Base-by-base conservation (phyloP, 1,140 invertebrate species). In the Lordiphosa clarofinis region DNA sequence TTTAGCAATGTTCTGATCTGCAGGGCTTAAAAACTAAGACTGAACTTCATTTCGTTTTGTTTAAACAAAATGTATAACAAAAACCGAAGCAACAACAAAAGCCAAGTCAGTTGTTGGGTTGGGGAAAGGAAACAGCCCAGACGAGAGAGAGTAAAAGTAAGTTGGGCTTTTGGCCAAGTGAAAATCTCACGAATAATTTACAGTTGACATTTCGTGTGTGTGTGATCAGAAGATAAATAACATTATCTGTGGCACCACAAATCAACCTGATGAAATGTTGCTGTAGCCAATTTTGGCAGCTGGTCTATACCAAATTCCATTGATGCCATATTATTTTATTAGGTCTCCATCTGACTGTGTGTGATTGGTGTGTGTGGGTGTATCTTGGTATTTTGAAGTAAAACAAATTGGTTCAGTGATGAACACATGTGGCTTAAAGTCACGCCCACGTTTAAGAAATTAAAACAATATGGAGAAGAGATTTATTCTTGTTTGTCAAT, bases 201-300 rank as follows among this genome's bases (percentile, higher is more conserved):
- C 11, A 21, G 31, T 46, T 31, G 31, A 46, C 31, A 46, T 46
- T 28, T 46, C 13, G 15, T 44, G 24, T 19, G 15, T n/a, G 12
- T 44, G 42, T 44, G 9, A 24, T 24, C 21, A 24, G 28, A 8
- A 31, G 28, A 31, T 31, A 31, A 31, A 31, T 31, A 31, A 31
- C 5, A 5, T 8, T 31, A 31, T 72, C 40, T 44, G 59, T 40
- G 50, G 40, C 24, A 39, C 11, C 42, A 24, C 33, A 33, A 37
- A 33, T 15, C 47, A 33, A 48, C 39, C 56, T 38, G 61, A 68
- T 58, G 65, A 79, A 61, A 79, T 79, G 74, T 61, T 40, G 74
- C 36, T 61, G 37, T 70, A 42, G 13, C 75, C 74, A 57, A 66
- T 47, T 56, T 52, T 55, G 70, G 74, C 42, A 79, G 44, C 74